phyloP scores from a whole-genome alignment of 2,113 vertebrate species.

The Embiotoca jacksoni region DNA sequence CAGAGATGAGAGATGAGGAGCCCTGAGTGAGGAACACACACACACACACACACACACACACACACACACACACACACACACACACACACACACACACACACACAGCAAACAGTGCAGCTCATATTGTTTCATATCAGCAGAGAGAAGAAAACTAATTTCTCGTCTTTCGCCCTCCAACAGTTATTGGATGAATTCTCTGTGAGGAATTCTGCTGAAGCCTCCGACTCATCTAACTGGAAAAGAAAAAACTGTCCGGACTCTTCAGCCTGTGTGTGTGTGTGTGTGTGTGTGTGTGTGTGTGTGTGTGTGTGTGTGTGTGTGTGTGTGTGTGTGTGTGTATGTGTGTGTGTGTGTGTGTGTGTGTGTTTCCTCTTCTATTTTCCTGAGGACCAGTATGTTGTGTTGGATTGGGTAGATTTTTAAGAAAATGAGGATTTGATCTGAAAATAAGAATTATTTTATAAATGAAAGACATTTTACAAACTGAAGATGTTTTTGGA shows the following conservation, averaged over 20 bases:
- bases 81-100: conserved; percentile 46
- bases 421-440: too few species aligned
- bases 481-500: too few species aligned
- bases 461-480: too few species aligned
- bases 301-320: conserved; percentile 3
- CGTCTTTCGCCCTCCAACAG: conserved; percentile 56
- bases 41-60: conserved; percentile 45
- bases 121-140: conserved; percentile 78
- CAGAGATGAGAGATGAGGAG: conserved; percentile 35
- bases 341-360: conserved; percentile 17
- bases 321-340: conserved; percentile 19
- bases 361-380: not conserved
- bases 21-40: conserved; percentile 19
- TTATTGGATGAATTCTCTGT: conserved; percentile 73
- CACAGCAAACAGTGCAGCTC: conserved; percentile 66
- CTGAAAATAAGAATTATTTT: too few species aligned
- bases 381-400: not conserved
- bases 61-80: conserved; percentile 44
- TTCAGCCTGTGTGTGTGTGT: not conserved
- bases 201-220: conserved; percentile 55
- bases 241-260: not conserved
- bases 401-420: too few species aligned
- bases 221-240: too few species aligned
- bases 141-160: conserved; percentile 78
- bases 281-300: too few species aligned